These are phyloP conservation scores for Hartigia nigra DNA, from an alignment of 2,888 invertebrate genomes.

Conservation along the genomic window DNA sequence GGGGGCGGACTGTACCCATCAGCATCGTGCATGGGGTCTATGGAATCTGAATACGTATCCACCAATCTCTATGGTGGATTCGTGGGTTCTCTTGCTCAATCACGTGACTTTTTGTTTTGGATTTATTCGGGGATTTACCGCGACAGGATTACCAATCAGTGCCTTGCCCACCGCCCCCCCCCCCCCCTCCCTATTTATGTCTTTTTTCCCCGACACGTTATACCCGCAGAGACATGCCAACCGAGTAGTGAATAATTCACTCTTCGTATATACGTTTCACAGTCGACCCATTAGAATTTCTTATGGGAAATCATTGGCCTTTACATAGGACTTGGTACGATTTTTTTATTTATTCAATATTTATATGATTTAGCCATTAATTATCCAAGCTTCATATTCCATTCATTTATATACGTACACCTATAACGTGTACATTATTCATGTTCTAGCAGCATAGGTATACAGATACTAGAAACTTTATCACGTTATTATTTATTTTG, in stretches of 20 bases:
- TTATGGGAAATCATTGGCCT: neutral
- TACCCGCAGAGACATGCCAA: neutral
- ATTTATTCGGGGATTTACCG: conserved; percentile 6
- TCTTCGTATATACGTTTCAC: neutral
- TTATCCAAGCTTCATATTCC: no score
- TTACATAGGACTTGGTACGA: neutral
- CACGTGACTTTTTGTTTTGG: neutral
- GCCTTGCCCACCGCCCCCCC: no score
- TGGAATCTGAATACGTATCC: no score
- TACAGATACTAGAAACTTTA: neutral
- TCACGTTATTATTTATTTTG: neutral
- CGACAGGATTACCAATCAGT: conserved; percentile 17
- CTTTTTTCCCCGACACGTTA: neutral
- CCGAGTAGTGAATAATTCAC: neutral
- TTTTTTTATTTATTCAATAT: neutral
- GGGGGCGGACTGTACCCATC: neutral
- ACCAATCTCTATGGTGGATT: conserved; percentile 1
- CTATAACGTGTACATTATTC: no score
- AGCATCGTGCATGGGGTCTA: neutral
- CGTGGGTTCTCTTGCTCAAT: conserved; percentile 1
- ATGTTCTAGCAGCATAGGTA: neutral
- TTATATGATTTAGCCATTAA: neutral
- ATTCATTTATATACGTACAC: no score
- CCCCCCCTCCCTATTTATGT: neutral
- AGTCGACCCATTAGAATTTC: neutral